Percentiles rank a stretch among this genome's conserved stretches.
Evolutionary conservation across 2,113 vertebrate genomes (phyloP).

Genomic region (Microtus pennsylvanicus): DNA sequence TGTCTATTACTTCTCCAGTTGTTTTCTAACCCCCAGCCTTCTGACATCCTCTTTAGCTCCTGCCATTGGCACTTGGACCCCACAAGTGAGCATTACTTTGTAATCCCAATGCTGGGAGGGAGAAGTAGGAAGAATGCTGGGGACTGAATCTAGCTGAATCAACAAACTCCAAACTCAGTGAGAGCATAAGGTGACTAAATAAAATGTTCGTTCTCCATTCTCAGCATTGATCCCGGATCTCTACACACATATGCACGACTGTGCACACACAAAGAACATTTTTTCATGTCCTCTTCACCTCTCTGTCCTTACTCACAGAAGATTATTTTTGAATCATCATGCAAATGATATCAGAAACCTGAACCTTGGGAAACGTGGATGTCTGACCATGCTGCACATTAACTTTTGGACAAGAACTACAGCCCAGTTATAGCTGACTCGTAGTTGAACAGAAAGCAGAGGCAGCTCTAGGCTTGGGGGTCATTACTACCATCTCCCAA

Average conservation of each 20-base stretch:
- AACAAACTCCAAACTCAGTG: background rate
- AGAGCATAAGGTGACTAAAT: background rate
- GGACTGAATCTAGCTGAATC: background rate
- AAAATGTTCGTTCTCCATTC: background rate
- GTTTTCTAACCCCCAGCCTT: background rate
- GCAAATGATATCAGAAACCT: background rate
- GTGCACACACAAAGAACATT: background rate
- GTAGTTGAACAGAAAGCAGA: conserved; percentile 3
- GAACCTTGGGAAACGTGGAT: background rate
- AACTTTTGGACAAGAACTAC: background rate
- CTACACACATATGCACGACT: background rate
- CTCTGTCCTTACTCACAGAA: background rate
- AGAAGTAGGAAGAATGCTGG: background rate
- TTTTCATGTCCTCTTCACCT: background rate
- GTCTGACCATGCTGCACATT: background rate
- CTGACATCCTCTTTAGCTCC: background rate
- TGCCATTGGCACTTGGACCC: no score
- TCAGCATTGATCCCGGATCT: background rate
- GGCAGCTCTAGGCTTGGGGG: background rate
- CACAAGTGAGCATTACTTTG: background rate
- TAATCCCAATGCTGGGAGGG: background rate
- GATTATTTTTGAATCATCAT: background rate
- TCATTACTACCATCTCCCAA: background rate
- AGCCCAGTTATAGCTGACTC: background rate
- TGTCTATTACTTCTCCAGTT: background rate